Conservation (phyloP, 2,113 vertebrate genomes). For the Gracilinanus agilis region DNA sequence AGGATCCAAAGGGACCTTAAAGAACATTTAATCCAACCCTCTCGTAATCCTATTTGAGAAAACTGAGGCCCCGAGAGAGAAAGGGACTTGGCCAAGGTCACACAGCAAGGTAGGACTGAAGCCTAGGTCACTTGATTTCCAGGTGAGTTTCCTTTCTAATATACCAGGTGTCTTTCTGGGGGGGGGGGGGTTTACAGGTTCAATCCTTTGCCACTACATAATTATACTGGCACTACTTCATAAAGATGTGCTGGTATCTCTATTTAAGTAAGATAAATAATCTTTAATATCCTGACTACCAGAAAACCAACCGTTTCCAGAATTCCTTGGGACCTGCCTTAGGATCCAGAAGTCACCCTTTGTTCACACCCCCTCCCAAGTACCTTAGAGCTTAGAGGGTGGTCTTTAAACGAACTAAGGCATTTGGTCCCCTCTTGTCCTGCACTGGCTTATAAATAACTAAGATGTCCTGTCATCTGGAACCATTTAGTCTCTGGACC, state of each 20-base stretch:
- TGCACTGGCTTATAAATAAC: constrained; percentile 1
- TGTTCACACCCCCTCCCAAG: not conserved
- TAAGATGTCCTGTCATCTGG: constrained; percentile 22
- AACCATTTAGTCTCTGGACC: not conserved
- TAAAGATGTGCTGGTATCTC: not conserved
- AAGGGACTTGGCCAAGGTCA: not conserved
- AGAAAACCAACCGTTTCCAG: not conserved
- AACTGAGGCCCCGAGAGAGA: not conserved
- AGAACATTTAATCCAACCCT: not conserved
- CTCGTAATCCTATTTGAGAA: not conserved
- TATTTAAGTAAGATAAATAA: not conserved
- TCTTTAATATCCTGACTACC: not conserved
- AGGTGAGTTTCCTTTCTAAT: not conserved
- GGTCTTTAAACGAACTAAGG: not conserved
- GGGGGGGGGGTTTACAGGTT: not conserved
- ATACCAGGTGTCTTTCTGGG: not conserved
- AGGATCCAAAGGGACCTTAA: not conserved
- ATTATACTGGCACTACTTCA: not conserved
- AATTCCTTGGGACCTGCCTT: not conserved
- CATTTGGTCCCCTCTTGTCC: not conserved
- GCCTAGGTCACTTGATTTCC: not conserved
- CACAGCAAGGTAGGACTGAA: not conserved
- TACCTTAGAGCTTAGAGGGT: not conserved
- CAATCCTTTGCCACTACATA: not conserved
- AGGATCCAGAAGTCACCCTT: not conserved